Evolutionary conservation across 2,113 vertebrate genomes (phyloP).

Genomic region (Lophura nycthemera): DNA sequence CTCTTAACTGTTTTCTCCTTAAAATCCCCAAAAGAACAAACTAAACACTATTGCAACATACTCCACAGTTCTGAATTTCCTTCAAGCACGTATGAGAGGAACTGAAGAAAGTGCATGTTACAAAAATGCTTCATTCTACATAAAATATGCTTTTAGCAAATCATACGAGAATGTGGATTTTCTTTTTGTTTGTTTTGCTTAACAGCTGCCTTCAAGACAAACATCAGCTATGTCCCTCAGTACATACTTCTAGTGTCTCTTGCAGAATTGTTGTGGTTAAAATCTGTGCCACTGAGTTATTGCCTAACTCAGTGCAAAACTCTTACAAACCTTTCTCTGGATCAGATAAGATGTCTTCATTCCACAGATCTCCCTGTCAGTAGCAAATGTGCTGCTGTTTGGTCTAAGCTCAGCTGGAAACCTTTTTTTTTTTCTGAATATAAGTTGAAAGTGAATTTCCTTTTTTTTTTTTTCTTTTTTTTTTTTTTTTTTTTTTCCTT

Average conservation of each 20-base stretch:
- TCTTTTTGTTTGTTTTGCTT: neutral
- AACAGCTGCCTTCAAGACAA: neutral
- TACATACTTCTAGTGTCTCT: neutral
- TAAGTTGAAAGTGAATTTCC: neutral
- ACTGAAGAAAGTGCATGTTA: fast-evolving
- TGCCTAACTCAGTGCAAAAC: neutral
- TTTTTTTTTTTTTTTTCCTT: no score
- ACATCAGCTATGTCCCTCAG: neutral
- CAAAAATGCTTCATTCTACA: neutral
- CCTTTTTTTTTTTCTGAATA: neutral
- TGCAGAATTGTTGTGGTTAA: neutral
- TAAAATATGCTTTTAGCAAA: neutral
- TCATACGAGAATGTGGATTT: neutral
- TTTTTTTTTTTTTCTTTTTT: no score
- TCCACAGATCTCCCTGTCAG: neutral
- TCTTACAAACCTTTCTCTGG: neutral
- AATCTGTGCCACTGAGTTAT: neutral
- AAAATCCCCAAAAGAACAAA: neutral
- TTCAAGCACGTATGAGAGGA: neutral
- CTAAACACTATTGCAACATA: neutral
- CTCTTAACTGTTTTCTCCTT: neutral
- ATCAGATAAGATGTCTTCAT: neutral
- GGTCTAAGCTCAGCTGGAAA: neutral
- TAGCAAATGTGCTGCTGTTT: neutral
- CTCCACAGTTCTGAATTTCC: neutral